A percentile compares a stretch with the other conserved stretches of the same genome.
Evolutionary conservation across 2,888 invertebrate species (phyloP).

Genomic region (Graphium colonna): DNA sequence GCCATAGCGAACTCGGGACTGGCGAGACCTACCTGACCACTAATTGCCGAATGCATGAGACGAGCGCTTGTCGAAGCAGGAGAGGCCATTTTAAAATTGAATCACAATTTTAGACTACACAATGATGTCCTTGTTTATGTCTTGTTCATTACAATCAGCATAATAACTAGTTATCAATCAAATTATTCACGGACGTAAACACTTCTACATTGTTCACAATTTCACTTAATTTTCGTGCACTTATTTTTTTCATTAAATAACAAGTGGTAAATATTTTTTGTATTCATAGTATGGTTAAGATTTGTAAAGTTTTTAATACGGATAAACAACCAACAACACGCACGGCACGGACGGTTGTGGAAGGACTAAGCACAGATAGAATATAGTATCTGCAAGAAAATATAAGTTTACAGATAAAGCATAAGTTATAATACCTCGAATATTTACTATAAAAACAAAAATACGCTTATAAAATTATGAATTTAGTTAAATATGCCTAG

Average conservation of each 20-base stretch:
- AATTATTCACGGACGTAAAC: conserved; percentile 25
- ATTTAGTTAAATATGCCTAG: no score
- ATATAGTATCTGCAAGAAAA: neutral
- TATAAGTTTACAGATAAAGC: neutral
- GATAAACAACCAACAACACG: conserved; percentile 1
- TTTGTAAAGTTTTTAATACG: neutral
- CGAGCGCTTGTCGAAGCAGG: conserved; percentile 46
- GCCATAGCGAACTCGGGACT: conserved; percentile 50
- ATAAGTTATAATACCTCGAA: no score
- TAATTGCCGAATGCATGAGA: conserved; percentile 46
- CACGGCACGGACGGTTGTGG: conserved; percentile 12
- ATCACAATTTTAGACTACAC: conserved; percentile 21
- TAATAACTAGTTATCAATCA: conserved; percentile 28
- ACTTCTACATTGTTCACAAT: conserved; percentile 1
- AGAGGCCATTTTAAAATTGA: conserved; percentile 49
- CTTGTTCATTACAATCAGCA: conserved; percentile 30
- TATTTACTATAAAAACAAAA: no score
- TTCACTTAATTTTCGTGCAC: neutral
- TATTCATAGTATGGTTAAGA: conserved; percentile 5
- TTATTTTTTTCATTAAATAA: neutral
- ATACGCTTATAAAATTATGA: no score
- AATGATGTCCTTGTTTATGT: conserved; percentile 32
- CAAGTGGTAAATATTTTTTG: neutral
- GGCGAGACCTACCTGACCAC: conserved; percentile 43
- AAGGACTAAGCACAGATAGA: conserved; percentile 16